Base-by-base conservation (phyloP, 2,888 invertebrate species). In the Melinaea menophilus region DNA sequence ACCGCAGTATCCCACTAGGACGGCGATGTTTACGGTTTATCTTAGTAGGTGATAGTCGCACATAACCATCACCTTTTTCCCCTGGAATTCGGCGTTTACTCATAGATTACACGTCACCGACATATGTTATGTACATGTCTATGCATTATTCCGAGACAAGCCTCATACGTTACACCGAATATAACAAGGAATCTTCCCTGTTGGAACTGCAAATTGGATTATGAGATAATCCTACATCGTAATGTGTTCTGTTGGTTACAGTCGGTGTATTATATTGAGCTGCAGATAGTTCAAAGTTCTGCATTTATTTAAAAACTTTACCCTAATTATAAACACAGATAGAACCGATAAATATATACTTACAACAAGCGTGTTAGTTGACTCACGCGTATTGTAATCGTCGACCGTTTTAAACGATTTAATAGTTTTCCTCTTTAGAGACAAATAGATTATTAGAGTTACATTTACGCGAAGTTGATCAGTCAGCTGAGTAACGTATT, bases 371-470 rank as follows among this genome's bases (percentile, higher is more conserved):
- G 31, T 31, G 7, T 41, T 41, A 22, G 48, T 31, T 61, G 31
- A 31, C 33, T 35, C 51, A 56, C 61, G 59, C 57, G 55, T 51
- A 54, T 37, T 41, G 7, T 5, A 59, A 37, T 46, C 13, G 46
- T 51, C 33, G 58, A 62, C 63, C 68, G 60, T 51, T 48, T 59
- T 72, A 59, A 69, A 65, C 62, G 63, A 65, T 69, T 65, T 75
- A 76, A 77, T 74, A 73, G 76, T 79, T 79, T 80, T 77, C 79
- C 82, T 77, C 75, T 79, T 77, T 64, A 73, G 71, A 77, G 77
- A 79, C 75, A 80, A 84, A 82, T 81, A 74, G 72, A 77, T 76
- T 37, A 59, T 69, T 65, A 69, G 70, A 68, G 69, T 60, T 62
- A 61, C 66, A 58, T 57, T 56, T 67, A 68, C 70, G 72, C 70